A percentile compares a stretch with the other conserved stretches of the same genome.
Conservation (phyloP, 2,113 vertebrate species). For the Gobio gobio region DNA sequence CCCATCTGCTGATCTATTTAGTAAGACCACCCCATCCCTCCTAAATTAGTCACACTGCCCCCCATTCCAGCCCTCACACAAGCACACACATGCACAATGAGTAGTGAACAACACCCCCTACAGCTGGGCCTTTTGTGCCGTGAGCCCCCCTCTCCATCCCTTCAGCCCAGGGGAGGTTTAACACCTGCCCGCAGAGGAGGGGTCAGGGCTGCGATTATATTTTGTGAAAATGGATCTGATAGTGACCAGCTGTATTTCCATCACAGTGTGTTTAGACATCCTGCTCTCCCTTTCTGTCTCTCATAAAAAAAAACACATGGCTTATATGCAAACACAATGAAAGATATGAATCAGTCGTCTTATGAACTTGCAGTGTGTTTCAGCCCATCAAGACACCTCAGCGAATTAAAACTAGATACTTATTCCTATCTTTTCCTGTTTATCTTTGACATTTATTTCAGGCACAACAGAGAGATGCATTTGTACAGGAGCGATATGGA, state of each 20-base stretch:
- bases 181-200: slow-evolving; percentile 72
- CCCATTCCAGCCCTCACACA: slow-evolving; percentile 27
- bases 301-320: background rate
- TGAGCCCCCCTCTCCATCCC: slow-evolving; percentile 57
- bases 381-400: background rate
- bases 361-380: background rate
- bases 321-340: background rate
- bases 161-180: slow-evolving; percentile 65
- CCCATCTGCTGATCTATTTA: slow-evolving; percentile 54
- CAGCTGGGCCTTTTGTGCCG: slow-evolving; percentile 53
- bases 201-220: background rate
- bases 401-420: slow-evolving; percentile 1
- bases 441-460: slow-evolving; percentile 63
- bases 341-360: background rate
- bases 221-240: slow-evolving; percentile 44
- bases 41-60: slow-evolving; percentile 49
- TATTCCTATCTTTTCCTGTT: background rate
- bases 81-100: slow-evolving; percentile 34
- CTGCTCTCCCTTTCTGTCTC: background rate
- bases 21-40: slow-evolving; percentile 31
- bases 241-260: slow-evolving; percentile 29
- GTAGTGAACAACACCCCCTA: slow-evolving; percentile 53
- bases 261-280: slow-evolving; percentile 10
- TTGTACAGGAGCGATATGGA: slow-evolving; percentile 94
- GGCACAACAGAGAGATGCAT: slow-evolving; percentile 91